A percentile compares a stretch with the other conserved stretches of the same genome.
These are phyloP conservation scores for Copidosoma floridanum DNA, from an alignment of 1,140 invertebrate species.

Conservation along the genomic window DNA sequence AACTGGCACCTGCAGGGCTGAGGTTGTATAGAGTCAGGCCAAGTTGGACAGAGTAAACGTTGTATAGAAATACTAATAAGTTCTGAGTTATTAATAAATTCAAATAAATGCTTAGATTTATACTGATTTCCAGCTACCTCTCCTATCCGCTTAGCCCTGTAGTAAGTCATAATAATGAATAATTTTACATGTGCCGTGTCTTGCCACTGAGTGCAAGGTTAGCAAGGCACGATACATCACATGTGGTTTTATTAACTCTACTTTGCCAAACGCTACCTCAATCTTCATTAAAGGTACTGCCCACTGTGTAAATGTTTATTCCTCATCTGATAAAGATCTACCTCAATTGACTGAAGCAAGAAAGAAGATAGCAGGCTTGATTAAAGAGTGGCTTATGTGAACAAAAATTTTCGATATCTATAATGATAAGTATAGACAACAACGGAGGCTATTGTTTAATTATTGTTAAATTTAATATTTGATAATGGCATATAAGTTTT, in stretches of 20 bases:
- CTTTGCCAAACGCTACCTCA: conserved; percentile 61
- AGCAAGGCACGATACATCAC: conserved; percentile 98
- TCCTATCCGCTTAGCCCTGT: no score
- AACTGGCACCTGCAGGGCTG: no score
- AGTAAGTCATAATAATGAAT: no score
- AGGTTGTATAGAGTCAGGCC: no score
- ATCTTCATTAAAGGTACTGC: conserved; percentile 76
- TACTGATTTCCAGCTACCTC: no score
- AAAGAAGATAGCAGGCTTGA: conserved; percentile 59
- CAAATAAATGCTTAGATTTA: no score
- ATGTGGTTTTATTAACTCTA: conserved; percentile 69
- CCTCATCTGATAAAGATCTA: conserved; percentile 62
- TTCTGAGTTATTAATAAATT: no score
- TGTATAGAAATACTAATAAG: no score
- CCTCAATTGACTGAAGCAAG: conserved; percentile 65
- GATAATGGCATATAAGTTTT: conserved; percentile 5
- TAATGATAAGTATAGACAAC: background rate
- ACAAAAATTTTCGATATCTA: conserved; percentile 19
- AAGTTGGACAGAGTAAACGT: no score
- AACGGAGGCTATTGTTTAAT: conserved; percentile 8
- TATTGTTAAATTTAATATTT: no score
- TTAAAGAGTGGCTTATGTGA: conserved; percentile 56
- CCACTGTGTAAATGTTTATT: conserved; percentile 81
- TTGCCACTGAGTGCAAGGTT: no score
- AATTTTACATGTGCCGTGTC: no score